Evolutionary conservation across 2,888 invertebrate genomes (phyloP).

Genomic region (Acanthosoma haemorrhoidale): DNA sequence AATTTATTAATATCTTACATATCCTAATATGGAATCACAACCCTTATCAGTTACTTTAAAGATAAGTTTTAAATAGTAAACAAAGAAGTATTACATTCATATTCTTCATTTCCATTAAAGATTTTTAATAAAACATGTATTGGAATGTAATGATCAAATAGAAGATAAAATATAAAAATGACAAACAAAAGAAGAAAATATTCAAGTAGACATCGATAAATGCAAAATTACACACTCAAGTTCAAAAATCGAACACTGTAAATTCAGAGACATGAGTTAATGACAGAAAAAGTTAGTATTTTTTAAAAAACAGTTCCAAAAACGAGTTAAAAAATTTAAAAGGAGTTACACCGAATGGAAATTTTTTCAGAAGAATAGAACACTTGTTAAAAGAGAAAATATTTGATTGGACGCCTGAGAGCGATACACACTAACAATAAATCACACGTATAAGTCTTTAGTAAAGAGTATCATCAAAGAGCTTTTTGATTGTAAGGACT

Average conservation of each 20-base stretch:
- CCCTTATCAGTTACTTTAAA: constrained; percentile 23
- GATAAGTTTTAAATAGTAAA: constrained; percentile 15
- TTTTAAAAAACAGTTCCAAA: background rate
- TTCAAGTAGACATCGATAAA: constrained; percentile 11
- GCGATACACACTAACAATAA: constrained; percentile 26
- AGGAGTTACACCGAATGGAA: constrained; percentile 8
- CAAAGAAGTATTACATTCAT: constrained; percentile 18
- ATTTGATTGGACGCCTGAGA: constrained; percentile 26
- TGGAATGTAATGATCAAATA: constrained; percentile 21
- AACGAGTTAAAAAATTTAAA: background rate
- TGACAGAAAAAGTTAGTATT: constrained; percentile 11
- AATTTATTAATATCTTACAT: constrained; percentile 19
- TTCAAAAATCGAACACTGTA: background rate
- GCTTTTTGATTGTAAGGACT: constrained; percentile 31
- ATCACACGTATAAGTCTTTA: constrained; percentile 30
- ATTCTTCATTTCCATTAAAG: constrained; percentile 16
- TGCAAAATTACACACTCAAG: constrained; percentile 16
- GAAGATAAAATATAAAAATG: constrained; percentile 9
- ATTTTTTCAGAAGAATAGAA: constrained; percentile 26
- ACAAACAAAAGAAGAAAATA: constrained; percentile 10
- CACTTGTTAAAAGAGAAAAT: constrained; percentile 23
- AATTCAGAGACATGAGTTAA: background rate
- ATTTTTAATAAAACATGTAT: background rate
- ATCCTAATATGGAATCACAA: constrained; percentile 29
- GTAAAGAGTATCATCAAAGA: constrained; percentile 31